Base-by-base conservation (phyloP, 2,797 vertebrate genomes). In the Apogon hyalosoma region DNA sequence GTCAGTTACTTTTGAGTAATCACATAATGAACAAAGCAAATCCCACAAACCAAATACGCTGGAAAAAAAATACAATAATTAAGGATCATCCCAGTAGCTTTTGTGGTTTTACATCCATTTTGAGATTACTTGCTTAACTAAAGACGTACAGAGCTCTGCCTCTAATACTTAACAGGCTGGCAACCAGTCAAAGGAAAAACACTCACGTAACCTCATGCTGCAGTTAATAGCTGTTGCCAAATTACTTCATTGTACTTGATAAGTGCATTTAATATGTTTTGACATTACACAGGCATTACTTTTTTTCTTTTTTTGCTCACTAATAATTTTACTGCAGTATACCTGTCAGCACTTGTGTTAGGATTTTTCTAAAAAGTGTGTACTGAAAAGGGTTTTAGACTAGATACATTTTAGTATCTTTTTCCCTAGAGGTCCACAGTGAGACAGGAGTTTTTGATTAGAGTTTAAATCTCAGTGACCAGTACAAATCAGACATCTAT, bases 1-100 rank as follows among this genome's bases (percentile, higher is more conserved):
- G 47, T 69, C 16, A 70, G 67, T 69, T 56, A 69, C 69, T 55
- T 63, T 79, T 14, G 51, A 43, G 69, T 53, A 68, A 75, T 80
- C 70, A 15, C 47, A 49, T 80, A 74, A 80, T 52, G 61, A 48
- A 51, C 69, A 45, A 79, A 56, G 59, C 21, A 16, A 39, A 63
- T 81, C 28, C 53, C 49, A 39, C 46, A 49, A 41, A 56, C 19
- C 33, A 48, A 67, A 78, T 58, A 71, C 43, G 16, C 59, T 41
- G 9, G 50, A 38, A 36, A 52, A 52, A 42, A 51, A 43, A 54
- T 5, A 42, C 36, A 49, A 39, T 67, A 14, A 62, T 49, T 31
- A 61, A 69, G 31, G 21, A 55, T 54, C 0, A 42, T 46, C 57
- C 33, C 45, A 63, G 7, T 48, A 15, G 56, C 63, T 70, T 72